Conservation (phyloP, 2,888 invertebrate species). For the Andrena camellia region DNA sequence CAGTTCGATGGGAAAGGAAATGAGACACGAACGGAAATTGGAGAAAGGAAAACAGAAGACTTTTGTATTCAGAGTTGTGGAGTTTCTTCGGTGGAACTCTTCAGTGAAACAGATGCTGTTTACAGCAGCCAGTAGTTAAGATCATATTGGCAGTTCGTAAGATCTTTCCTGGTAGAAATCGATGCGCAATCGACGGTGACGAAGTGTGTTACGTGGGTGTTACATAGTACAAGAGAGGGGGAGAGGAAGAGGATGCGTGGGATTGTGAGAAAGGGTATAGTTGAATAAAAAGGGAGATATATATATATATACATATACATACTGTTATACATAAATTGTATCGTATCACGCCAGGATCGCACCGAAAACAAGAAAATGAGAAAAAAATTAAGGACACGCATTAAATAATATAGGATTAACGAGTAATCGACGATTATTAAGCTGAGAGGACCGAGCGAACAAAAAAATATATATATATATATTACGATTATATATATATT, state of each 20-base stretch:
- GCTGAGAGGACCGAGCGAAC: constrained; percentile 56
- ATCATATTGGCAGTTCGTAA: not conserved
- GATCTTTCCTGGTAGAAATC: constrained; percentile 3
- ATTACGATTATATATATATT: constrained; percentile 50
- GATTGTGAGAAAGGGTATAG: constrained; percentile 4
- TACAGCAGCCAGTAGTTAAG: not conserved
- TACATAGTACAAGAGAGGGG: not conserved
- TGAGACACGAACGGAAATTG: no score
- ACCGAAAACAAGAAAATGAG: constrained; percentile 28
- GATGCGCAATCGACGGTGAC: constrained; percentile 34
- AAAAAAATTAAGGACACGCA: constrained; percentile 33
- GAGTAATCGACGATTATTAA: constrained; percentile 59
- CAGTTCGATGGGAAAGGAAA: no score
- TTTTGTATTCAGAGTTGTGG: no score
- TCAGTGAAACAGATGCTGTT: not conserved
- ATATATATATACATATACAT: constrained; percentile 32
- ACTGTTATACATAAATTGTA: constrained; percentile 45
- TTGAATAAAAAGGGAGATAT: constrained; percentile 6
- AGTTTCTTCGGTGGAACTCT: no score
- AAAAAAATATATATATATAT: constrained; percentile 45
- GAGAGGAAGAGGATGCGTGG: not conserved
- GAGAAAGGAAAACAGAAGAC: no score
- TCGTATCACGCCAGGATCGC: constrained; percentile 31
- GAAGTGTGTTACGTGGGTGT: constrained; percentile 1
- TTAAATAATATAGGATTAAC: constrained; percentile 49